A percentile compares a stretch with the other conserved stretches of the same genome.
These are phyloP conservation scores for Crossocerus cetratus DNA, from an alignment of 2,888 invertebrate genomes.

Conservation along the genomic window DNA sequence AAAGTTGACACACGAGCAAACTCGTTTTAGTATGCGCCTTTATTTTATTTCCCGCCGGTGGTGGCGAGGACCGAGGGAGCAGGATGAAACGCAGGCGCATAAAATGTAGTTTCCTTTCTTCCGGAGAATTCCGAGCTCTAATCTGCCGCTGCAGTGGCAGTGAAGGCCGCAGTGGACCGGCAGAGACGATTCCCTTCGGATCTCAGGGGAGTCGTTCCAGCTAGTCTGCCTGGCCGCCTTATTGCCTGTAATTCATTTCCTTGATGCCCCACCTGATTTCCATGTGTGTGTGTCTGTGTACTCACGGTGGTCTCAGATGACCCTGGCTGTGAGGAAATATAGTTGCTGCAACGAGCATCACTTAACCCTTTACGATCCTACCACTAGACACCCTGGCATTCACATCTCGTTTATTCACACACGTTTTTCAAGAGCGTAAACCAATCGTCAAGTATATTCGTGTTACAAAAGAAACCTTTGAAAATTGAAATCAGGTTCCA, in stretches of 20 bases:
- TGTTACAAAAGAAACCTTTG: no score
- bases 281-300: conserved; percentile 21
- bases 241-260: conserved; percentile 54
- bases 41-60: background rate
- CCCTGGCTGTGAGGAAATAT: no score
- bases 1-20: background rate
- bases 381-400: no score
- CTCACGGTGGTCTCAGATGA: no score
- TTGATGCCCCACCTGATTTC: conserved; percentile 50
- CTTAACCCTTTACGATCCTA: no score
- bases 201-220: conserved; percentile 45
- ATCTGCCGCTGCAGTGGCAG: conserved; percentile 50
- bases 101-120: conserved; percentile 27
- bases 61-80: background rate
- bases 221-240: conserved; percentile 40
- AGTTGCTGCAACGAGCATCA: no score
- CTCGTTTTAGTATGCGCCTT: background rate
- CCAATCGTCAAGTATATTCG: no score
- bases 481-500: no score
- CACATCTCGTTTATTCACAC: no score
- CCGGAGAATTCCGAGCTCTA: conserved; percentile 40
- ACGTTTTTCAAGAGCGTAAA: no score
- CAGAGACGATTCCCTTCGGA: conserved; percentile 28
- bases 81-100: conserved; percentile 8
- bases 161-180: conserved; percentile 16